phyloP scores from a whole-genome alignment of 1,140 invertebrate genomes.

The Pseudomyrmex pallidus region DNA sequence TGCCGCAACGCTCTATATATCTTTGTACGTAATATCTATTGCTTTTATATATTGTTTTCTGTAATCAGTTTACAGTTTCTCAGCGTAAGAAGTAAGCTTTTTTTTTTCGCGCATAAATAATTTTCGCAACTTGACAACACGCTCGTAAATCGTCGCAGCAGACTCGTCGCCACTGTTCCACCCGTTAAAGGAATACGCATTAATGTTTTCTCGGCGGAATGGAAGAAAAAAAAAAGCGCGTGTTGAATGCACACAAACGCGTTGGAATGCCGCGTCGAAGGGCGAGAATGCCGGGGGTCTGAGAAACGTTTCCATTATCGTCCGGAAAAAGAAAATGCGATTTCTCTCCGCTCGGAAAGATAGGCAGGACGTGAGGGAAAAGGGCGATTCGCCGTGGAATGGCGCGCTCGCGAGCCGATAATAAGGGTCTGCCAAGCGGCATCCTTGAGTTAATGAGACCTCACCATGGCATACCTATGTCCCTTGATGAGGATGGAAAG shows the following conservation, averaged over 20 bases:
- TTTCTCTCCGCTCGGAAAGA: constrained; percentile 14
- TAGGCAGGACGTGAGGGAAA: constrained; percentile 25
- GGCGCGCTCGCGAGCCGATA: constrained; percentile 50
- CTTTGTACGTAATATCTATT: background rate
- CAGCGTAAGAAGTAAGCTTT: background rate
- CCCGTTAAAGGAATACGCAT: constrained; percentile 18
- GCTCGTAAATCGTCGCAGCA: constrained; percentile 24
- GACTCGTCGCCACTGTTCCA: constrained; percentile 2
- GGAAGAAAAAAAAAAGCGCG: background rate
- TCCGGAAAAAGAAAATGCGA: constrained; percentile 46
- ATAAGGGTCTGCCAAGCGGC: constrained; percentile 39
- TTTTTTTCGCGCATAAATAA: background rate
- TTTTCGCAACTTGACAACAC: background rate
- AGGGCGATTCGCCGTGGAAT: constrained; percentile 44
- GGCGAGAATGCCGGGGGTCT: constrained; percentile 27
- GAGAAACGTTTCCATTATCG: constrained; percentile 55
- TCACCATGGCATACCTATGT: constrained; percentile 26
- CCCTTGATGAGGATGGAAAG: constrained; percentile 2
- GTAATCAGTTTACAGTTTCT: background rate
- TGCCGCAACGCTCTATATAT: background rate
- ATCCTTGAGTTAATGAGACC: constrained; percentile 65
- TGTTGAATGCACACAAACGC: background rate
- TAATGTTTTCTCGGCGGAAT: background rate
- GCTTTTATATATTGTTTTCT: no score
- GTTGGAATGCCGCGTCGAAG: constrained; percentile 32